phyloP scores from a whole-genome alignment of 2,797 vertebrate species.

The Peromyscus attwateri region DNA sequence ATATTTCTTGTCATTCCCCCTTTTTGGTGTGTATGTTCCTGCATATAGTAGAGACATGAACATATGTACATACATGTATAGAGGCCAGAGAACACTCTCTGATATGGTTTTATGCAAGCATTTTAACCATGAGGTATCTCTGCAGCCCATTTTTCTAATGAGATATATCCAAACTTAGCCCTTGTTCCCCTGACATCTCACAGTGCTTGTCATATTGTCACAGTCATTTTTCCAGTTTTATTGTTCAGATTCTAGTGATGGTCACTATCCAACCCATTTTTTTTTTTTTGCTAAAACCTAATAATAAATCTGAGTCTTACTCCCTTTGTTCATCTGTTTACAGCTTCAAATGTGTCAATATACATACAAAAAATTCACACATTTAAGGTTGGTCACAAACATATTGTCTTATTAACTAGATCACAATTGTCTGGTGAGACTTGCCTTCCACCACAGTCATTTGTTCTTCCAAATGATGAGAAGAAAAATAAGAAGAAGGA shows the following conservation, averaged over 20 bases:
- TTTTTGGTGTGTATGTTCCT: neutral
- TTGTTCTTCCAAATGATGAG: neutral
- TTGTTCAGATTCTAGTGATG: neutral
- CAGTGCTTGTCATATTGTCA: neutral
- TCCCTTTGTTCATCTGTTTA: neutral
- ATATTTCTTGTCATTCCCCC: neutral
- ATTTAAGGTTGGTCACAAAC: neutral
- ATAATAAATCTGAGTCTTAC: neutral
- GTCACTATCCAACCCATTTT: neutral
- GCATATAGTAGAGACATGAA: neutral
- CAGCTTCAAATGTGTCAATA: neutral
- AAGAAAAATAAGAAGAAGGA: neutral
- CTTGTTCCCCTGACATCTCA: neutral
- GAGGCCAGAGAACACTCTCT: neutral
- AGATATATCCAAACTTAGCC: neutral
- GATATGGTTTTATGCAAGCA: neutral
- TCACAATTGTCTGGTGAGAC: neutral
- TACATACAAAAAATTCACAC: neutral
- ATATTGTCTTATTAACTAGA: neutral
- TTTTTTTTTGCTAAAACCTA: neutral
- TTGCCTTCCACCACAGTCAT: too few relatives aligned
- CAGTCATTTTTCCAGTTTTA: neutral
- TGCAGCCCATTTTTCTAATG: neutral
- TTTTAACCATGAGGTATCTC: neutral
- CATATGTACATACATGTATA: neutral